Evolutionary conservation across 2,113 vertebrate genomes (phyloP).

Genomic region (Phasianus colchicus): DNA sequence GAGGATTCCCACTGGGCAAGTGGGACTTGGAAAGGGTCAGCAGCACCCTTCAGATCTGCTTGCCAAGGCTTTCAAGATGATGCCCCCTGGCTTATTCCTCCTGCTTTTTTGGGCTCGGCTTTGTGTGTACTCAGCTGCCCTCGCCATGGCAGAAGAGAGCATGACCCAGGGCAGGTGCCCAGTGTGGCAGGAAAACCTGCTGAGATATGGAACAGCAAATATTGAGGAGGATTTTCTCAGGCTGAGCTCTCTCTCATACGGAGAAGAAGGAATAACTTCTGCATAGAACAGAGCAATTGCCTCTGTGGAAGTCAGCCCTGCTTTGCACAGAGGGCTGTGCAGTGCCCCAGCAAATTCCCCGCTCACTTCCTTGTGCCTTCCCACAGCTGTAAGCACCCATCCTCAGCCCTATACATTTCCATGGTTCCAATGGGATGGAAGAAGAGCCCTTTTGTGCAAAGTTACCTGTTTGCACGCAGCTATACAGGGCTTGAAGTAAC

Average conservation of each 20-base stretch:
- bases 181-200: not conserved
- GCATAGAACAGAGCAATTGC: not conserved
- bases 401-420: not conserved
- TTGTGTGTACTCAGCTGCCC: not conserved
- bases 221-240: not conserved
- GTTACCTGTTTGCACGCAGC: not conserved
- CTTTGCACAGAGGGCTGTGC: not conserved
- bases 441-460: not conserved
- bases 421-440: not conserved
- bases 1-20: not conserved
- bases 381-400: not conserved
- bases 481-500: not conserved
- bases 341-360: not conserved
- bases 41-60: not conserved
- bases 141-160: accelerated
- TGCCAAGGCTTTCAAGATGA: not conserved
- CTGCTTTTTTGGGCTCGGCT: not conserved
- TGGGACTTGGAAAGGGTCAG: not conserved
- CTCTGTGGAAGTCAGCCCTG: not conserved
- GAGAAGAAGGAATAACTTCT: not conserved
- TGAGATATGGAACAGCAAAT: not conserved
- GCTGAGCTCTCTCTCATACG: accelerated
- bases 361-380: not conserved
- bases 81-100: not conserved
- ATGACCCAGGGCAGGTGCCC: not conserved